Evolutionary conservation across 1,140 invertebrate genomes (phyloP), one percentile per base, ranked within the genome.

Genomic region (Carcinoscorpius rotundicauda): DNA sequence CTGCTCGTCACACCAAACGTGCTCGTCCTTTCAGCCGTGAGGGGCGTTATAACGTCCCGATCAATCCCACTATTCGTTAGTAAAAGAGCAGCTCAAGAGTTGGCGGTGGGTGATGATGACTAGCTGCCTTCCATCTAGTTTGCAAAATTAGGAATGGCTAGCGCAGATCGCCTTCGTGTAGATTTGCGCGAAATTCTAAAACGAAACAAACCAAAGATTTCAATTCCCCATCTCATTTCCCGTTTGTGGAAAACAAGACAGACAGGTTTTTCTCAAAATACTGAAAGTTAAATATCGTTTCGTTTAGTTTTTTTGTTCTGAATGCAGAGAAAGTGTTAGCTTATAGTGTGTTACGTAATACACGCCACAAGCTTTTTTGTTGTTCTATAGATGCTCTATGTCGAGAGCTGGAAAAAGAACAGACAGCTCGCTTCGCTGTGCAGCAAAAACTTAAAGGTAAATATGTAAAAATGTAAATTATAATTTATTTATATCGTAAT

Each of bases 361-460:
- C n/a, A 57, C 48, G 48, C n/a, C 48, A 11, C 4, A 57, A 57
- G n/a, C 48, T 5, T n/a, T 69, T 67, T 61, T 65, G n/a, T 64
- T 64, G 59, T 60, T 49, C 70, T 70, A 4, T 70, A 78, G 76
- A 76, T 65, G 72, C 74, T 5, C 64, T 78, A 51, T 75, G 71
- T 29, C 74, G 71, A 61, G 76, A 78, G 61, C 66, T 78, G 51
- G 75, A 77, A 49, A 75, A 76, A 68, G 76, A 78, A 66, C 67
- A 76, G 62, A 76, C 76, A 67, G 73, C 75, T 3, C 70, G 76
- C 50, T 73, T 74, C 59, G 70, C 76, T 2, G 66, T 76, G 29
- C 76, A 77, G 53, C 75, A 78, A 56, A 78, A 77, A 70, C 68
- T 78, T 29, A 77, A 77, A 75, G 75, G 75, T 76, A 71, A 64